phyloP scores from a whole-genome alignment of 2,888 invertebrate genomes.

The Plebejus melissa region DNA sequence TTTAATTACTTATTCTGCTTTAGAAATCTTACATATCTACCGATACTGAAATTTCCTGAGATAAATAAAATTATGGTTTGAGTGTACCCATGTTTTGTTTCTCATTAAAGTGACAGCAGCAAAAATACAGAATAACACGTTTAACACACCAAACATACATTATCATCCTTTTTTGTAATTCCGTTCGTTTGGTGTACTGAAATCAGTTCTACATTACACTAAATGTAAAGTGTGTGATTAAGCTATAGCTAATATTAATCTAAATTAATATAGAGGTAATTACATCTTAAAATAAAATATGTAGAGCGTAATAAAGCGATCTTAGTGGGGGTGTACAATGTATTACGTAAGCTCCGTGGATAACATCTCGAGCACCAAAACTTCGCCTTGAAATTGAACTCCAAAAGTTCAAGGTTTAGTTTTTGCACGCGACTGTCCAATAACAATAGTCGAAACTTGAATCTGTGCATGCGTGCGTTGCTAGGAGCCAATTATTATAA shows the following conservation, averaged over 20 bases:
- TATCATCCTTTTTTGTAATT: no score
- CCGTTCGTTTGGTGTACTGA: no score
- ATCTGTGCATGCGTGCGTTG: conserved; percentile 36
- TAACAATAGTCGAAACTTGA: conserved; percentile 49
- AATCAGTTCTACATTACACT: no score
- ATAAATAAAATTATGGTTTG: neutral
- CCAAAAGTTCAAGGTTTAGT: conserved; percentile 72
- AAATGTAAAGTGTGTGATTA: no score
- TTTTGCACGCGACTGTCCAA: conserved; percentile 61
- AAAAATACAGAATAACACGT: no score
- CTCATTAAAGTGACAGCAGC: no score
- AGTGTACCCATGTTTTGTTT: neutral
- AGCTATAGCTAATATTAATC: neutral
- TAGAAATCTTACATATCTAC: neutral
- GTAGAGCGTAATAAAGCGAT: neutral
- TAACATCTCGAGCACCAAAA: conserved; percentile 54
- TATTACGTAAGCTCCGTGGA: conserved; percentile 59
- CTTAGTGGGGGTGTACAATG: conserved; percentile 33
- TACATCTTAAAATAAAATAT: neutral
- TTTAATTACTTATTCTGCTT: neutral
- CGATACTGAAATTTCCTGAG: neutral
- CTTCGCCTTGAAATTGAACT: conserved; percentile 73
- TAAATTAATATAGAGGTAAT: neutral
- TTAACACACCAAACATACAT: no score
- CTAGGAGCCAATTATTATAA: conserved; percentile 34